Base-by-base conservation (phyloP, 1,140 invertebrate species). In the Homalodisca vitripennis region DNA sequence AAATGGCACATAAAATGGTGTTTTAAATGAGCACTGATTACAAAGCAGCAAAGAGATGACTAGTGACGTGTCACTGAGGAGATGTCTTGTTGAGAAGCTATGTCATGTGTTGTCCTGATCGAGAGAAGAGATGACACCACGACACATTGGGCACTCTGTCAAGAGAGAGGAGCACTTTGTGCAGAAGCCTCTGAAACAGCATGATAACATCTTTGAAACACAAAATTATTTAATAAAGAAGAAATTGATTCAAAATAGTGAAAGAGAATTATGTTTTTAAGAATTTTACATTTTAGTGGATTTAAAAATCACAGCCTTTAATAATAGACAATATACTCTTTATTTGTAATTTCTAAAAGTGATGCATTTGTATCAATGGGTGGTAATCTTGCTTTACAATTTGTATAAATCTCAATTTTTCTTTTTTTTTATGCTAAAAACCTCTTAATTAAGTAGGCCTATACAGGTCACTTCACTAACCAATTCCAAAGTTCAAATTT, bases 111-210 rank as follows among this genome's bases (percentile, higher is more conserved):
- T 62, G 31, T 67, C 66, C 51, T 67, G 12, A 3, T 55, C 66
- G 22, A 67, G 29, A 20, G 14, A 24, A 17, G 1, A 30, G 14
- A 92, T 91, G 32, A 79, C 73, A 26, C 88, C 85, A 73, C 94
- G 85, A 79, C 94, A 97, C 84, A 97, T 88, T n/a, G 94, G 94
- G 81, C 94, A 97, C 69, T 89, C 88, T 69, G 87, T 85, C 68
- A 97, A 76, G 77, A 92, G 88, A 57, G 86, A 82, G 10, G 90
- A 88, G 84, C 94, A 97, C 2, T 84, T 82, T 64, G 84, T 83
- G 81, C 94, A 97, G 80, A 96, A 95, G 48, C 93, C 93, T 73
- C 92, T 94, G 82, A 14, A 86, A 84, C 48, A 53, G n/a, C n/a
- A n/a, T n/a, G n/a, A n/a, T n/a, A n/a, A n/a, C n/a, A n/a, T n/a